A percentile compares a stretch with the other conserved stretches of the same genome.
phyloP scores from a whole-genome alignment of 2,113 vertebrate genomes.

The Suncus etruscus region DNA sequence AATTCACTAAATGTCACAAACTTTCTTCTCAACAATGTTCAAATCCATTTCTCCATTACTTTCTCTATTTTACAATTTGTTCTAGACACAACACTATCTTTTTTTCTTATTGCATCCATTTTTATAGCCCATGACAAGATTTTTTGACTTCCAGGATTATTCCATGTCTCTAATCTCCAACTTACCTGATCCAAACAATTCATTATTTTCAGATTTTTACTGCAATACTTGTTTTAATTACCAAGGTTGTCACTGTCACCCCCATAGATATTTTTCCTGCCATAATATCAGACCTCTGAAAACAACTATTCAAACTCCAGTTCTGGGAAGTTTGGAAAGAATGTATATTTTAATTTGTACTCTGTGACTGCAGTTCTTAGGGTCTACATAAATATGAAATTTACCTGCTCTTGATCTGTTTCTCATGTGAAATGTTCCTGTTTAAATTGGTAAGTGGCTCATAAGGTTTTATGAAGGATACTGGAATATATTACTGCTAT shows the following conservation, averaged over 20 bases:
- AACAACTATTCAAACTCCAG: constrained; percentile 16
- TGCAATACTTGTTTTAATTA: not conserved
- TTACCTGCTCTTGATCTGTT: not conserved
- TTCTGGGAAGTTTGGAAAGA: not conserved
- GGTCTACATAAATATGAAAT: not conserved
- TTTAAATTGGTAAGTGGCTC: not conserved
- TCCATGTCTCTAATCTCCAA: not conserved
- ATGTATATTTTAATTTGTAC: not conserved
- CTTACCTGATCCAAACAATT: not conserved
- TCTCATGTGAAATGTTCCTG: not conserved
- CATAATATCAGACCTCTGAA: not conserved
- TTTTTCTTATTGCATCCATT: not conserved
- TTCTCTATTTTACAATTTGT: not conserved
- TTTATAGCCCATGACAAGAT: not conserved
- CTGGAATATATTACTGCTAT: not conserved
- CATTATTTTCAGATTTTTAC: not conserved
- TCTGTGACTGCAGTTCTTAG: not conserved
- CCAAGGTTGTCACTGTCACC: not conserved
- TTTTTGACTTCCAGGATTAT: not conserved
- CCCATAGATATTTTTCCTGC: not conserved
- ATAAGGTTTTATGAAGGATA: not conserved
- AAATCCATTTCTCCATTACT: not conserved
- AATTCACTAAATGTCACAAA: not conserved
- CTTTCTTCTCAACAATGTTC: not conserved
- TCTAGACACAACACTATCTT: not conserved